Percentiles rank a stretch among this genome's conserved stretches.
Conservation (phyloP, 1,140 invertebrate genomes). For the Leptinotarsa defecta region DNA sequence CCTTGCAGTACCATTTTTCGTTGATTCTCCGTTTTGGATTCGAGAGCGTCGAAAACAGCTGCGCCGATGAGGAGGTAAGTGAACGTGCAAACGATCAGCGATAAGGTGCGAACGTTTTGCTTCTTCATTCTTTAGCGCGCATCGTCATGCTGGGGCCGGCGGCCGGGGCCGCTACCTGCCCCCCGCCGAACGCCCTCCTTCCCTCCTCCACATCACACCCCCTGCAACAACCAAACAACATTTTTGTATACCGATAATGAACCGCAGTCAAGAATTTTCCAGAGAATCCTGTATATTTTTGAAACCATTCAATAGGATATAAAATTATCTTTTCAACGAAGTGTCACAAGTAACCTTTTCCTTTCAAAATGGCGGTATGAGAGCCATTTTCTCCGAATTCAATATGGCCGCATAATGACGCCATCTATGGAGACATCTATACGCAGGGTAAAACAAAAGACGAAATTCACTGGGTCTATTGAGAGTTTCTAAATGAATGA, state of each 20-base stretch:
- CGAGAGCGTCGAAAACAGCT: slow-evolving; percentile 98
- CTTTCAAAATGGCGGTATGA: no score
- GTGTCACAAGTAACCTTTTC: no score
- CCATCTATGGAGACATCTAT: no score
- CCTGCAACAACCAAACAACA: slow-evolving; percentile 31
- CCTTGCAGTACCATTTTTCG: slow-evolving; percentile 83
- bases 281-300: no score
- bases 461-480: no score
- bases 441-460: no score
- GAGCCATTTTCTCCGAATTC: no score
- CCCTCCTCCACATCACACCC: slow-evolving; percentile 44
- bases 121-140: slow-evolving; percentile 76
- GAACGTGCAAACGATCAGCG: slow-evolving; percentile 98
- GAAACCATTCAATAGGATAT: no score
- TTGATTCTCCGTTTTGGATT: slow-evolving; percentile 90
- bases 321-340: no score
- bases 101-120: slow-evolving; percentile 98
- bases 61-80: slow-evolving; percentile 98
- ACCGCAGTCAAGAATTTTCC: no score
- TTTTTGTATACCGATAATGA: neutral
- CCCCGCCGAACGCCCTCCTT: slow-evolving; percentile 46
- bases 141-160: slow-evolving; percentile 54
- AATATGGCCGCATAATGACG: no score
- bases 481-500: no score
- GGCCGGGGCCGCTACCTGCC: slow-evolving; percentile 52